These are phyloP conservation scores for Pachyrhynchus sulphureomaculatus DNA, from an alignment of 1,140 invertebrate genomes.

Conservation along the genomic window DNA sequence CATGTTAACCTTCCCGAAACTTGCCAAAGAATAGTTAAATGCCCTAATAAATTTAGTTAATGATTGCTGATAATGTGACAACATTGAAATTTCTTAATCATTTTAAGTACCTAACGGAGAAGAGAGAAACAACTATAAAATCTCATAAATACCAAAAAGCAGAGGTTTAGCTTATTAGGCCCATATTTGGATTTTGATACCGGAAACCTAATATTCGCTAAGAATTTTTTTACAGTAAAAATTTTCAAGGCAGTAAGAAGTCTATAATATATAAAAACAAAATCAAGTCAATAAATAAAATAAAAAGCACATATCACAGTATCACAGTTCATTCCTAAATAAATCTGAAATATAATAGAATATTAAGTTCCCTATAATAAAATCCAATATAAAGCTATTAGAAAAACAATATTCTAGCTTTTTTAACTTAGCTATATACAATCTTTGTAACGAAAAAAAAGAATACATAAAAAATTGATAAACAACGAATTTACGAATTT, in stretches of 20 bases:
- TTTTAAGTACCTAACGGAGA: slow-evolving; percentile 44
- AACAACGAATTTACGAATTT: too few relatives aligned
- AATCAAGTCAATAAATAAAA: background rate
- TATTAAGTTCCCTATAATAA: background rate
- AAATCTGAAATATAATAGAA: background rate
- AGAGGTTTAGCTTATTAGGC: slow-evolving; percentile 29
- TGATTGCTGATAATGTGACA: slow-evolving; percentile 1
- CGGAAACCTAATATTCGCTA: background rate
- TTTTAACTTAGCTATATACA: too few relatives aligned
- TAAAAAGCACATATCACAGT: slow-evolving; percentile 10
- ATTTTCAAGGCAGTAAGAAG: background rate
- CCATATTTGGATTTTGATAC: slow-evolving; percentile 12
- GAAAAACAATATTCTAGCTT: too few relatives aligned
- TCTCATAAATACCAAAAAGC: slow-evolving; percentile 31
- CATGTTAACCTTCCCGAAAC: background rate
- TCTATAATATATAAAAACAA: background rate
- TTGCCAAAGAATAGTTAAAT: background rate
- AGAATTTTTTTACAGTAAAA: background rate
- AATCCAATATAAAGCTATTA: slow-evolving; percentile 1
- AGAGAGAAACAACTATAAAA: background rate
- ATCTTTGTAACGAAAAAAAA: too few relatives aligned
- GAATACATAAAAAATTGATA: too few relatives aligned
- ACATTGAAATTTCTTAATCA: slow-evolving; percentile 6
- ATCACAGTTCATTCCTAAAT: slow-evolving; percentile 7
- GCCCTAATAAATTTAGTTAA: background rate